phyloP scores from a whole-genome alignment of 2,113 vertebrate species.

The Sebastes schlegelii region DNA sequence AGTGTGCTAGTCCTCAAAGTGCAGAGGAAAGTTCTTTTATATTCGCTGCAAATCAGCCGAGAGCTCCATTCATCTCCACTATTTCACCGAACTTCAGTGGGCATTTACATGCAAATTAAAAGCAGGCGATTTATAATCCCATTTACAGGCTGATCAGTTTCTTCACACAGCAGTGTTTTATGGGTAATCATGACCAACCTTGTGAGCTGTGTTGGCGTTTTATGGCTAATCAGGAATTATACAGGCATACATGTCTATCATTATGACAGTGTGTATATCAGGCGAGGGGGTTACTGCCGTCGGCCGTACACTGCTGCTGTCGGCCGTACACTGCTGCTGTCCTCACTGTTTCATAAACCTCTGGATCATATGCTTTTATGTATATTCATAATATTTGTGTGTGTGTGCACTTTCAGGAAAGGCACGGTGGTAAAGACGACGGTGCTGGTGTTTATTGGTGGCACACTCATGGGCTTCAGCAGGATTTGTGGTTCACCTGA shows the following conservation, averaged over 20 bases:
- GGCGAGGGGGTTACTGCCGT: constrained; percentile 36
- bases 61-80: constrained; percentile 8
- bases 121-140: constrained; percentile 70
- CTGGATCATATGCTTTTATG: constrained; percentile 49
- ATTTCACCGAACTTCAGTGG: constrained; percentile 11
- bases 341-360: constrained; percentile 42
- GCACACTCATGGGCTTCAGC: constrained; percentile 89
- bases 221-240: constrained; percentile 61
- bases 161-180: constrained; percentile 69
- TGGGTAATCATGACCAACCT: constrained; percentile 57
- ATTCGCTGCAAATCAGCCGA: not conserved
- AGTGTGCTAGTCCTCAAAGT: constrained; percentile 20
- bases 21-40: constrained; percentile 24
- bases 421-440: constrained; percentile 87
- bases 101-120: constrained; percentile 79
- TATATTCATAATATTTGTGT: constrained; percentile 21
- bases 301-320: constrained; percentile 35
- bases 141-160: constrained; percentile 70
- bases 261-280: constrained; percentile 57
- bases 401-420: constrained; percentile 81
- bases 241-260: constrained; percentile 39
- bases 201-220: constrained; percentile 55
- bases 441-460: constrained; percentile 87
- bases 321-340: constrained; percentile 42
- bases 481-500: constrained; percentile 87